Percentiles rank a stretch among this genome's conserved stretches.
Conservation (phyloP, 2,888 invertebrate species). For the Polietes domitor region DNA sequence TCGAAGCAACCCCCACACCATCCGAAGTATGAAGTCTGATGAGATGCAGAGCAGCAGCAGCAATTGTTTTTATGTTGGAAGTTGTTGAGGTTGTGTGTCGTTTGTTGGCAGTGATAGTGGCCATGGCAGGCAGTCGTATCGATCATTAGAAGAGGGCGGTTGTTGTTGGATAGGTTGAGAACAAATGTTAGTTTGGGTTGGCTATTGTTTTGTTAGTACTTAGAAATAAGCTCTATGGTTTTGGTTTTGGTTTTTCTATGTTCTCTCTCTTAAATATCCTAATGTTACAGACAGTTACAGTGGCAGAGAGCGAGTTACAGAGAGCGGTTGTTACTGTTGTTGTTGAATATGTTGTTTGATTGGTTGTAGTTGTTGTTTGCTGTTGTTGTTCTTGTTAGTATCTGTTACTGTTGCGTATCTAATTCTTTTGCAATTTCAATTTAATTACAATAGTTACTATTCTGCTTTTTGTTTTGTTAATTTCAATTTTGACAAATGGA, state of each 20-base stretch:
- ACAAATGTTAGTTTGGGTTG: slow-evolving; percentile 30
- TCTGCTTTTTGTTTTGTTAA: slow-evolving; percentile 67
- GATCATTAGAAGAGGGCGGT: background rate
- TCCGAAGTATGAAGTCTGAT: slow-evolving; percentile 50
- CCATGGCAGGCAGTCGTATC: background rate
- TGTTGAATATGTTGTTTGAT: background rate
- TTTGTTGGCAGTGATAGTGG: slow-evolving; percentile 11
- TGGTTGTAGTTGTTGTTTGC: no score
- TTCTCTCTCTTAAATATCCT: background rate
- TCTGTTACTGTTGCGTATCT: slow-evolving; percentile 53
- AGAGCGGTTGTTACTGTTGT: background rate
- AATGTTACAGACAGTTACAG: background rate
- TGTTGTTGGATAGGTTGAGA: slow-evolving; percentile 8
- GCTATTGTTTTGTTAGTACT: slow-evolving; percentile 33
- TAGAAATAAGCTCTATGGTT: slow-evolving; percentile 47
- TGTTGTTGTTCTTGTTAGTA: slow-evolving; percentile 44
- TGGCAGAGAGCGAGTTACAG: background rate
- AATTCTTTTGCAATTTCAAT: slow-evolving; percentile 75
- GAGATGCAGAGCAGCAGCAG: no score
- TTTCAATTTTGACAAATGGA: no score
- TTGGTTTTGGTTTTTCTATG: background rate
- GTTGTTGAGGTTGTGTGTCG: slow-evolving; percentile 34
- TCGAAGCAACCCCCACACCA: slow-evolving; percentile 74
- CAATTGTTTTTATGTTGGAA: slow-evolving; percentile 6
- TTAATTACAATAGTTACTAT: slow-evolving; percentile 77